A percentile compares a stretch with the other conserved stretches of the same genome.
Conservation (phyloP, 2,797 vertebrate species). For the Hypotaenidia okinawae region DNA sequence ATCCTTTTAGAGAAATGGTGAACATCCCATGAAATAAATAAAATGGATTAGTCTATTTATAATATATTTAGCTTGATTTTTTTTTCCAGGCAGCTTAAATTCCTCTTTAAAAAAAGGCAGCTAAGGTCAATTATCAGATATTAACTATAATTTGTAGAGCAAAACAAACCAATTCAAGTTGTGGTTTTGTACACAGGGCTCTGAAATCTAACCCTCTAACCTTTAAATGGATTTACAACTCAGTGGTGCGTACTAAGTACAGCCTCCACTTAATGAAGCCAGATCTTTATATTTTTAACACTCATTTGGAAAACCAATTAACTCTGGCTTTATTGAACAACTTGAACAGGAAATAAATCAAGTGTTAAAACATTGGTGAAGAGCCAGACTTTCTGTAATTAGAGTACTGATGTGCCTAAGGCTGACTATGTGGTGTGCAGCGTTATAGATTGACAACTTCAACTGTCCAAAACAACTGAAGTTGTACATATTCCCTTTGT, state of each 20-base stretch:
- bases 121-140: constrained; percentile 30
- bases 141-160: constrained; percentile 44
- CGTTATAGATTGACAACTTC: constrained; percentile 89
- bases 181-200: constrained; percentile 57
- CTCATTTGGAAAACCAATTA: constrained; percentile 94
- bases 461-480: constrained; percentile 85
- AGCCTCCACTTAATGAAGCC: constrained; percentile 85
- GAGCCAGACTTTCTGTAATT: constrained; percentile 89
- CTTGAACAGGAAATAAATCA: constrained; percentile 92
- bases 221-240: constrained; percentile 78
- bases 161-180: constrained; percentile 42
- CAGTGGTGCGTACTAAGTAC: constrained; percentile 75
- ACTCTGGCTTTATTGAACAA: constrained; percentile 86
- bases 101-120: neutral
- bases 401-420: constrained; percentile 85
- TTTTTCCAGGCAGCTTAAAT: neutral
- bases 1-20: neutral
- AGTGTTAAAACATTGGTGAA: constrained; percentile 90
- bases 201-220: constrained; percentile 72
- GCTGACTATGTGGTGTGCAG: constrained; percentile 81
- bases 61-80: neutral
- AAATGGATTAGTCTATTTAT: neutral
- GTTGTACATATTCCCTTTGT: constrained; percentile 61
- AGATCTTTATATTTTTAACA: constrained; percentile 87
- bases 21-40: neutral